Evolutionary conservation across 64 coral and sea anemone species (phyloP).

Genomic region (Porites australiensis): DNA sequence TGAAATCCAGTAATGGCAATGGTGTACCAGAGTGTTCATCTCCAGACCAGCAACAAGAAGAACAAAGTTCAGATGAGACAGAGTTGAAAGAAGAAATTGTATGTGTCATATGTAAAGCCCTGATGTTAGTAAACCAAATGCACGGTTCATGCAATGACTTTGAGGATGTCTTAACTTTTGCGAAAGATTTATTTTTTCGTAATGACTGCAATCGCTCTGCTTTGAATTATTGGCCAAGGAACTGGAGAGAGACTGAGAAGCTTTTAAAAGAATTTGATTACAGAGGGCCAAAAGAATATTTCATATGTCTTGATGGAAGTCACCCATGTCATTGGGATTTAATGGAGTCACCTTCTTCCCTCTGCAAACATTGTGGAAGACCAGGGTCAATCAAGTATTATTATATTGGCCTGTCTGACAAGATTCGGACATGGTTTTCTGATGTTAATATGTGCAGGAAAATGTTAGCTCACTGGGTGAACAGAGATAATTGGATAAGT

Average conservation of each 20-base stretch:
- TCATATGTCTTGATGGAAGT: constrained; percentile 23
- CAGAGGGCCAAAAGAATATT: constrained; percentile 1
- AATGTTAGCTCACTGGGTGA: neutral
- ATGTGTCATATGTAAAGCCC: constrained; percentile 14
- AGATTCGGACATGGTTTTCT: neutral
- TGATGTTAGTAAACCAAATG: constrained; percentile 48
- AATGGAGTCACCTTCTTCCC: neutral
- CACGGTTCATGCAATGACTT: constrained; percentile 11
- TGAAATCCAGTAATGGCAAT: neutral
- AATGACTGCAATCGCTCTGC: neutral
- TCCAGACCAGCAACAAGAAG: neutral
- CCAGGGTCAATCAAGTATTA: neutral
- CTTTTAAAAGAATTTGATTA: constrained; percentile 19
- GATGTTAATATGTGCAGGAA: neutral
- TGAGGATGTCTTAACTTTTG: constrained; percentile 34
- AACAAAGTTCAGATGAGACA: neutral
- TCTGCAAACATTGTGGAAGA: neutral
- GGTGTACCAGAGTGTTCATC: neutral
- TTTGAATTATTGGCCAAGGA: constrained; percentile 20
- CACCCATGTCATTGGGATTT: constrained; percentile 8
- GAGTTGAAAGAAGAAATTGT: constrained; percentile 6
- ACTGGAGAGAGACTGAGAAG: constrained; percentile 36
- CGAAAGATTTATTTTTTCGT: constrained; percentile 4
- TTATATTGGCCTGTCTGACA: neutral
- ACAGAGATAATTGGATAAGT: neutral